These are phyloP conservation scores for Escarpia spicata DNA, from an alignment of 2,888 invertebrate genomes.

Conservation along the genomic window DNA sequence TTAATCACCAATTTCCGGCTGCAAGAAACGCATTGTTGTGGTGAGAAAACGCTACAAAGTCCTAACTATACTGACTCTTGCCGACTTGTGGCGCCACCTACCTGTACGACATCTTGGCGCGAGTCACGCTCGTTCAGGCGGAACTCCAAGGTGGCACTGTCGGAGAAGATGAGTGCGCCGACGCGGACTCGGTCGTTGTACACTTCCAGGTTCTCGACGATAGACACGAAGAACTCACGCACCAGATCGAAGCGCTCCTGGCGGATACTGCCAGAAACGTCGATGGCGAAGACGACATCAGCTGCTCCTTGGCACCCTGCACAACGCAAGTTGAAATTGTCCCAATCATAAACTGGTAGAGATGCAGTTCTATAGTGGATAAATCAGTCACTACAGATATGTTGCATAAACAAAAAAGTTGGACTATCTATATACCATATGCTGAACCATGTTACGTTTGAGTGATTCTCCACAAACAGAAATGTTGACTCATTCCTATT, in stretches of 20 bases:
- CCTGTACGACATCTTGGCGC: slow-evolving; percentile 30
- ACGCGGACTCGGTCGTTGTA: slow-evolving; percentile 23
- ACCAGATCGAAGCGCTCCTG: slow-evolving; percentile 22
- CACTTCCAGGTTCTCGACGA: slow-evolving; percentile 24
- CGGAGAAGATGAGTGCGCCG: slow-evolving; percentile 34
- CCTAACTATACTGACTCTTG: neutral
- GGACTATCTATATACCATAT: no score
- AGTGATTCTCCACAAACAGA: no score
- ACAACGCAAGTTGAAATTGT: neutral
- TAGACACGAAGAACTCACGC: slow-evolving; percentile 13
- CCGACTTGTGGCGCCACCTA: slow-evolving; percentile 8
- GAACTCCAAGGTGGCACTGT: slow-evolving; percentile 32
- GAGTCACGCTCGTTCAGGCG: slow-evolving; percentile 24
- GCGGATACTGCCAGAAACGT: slow-evolving; percentile 24
- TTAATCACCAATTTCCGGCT: neutral
- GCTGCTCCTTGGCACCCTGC: slow-evolving; percentile 52
- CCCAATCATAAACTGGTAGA: neutral
- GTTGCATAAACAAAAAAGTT: neutral
- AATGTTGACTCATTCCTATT: no score
- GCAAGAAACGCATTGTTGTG: neutral
- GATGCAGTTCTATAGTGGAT: neutral
- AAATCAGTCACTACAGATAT: neutral
- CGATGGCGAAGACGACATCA: slow-evolving; percentile 41
- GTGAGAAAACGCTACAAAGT: neutral
- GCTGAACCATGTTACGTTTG: no score